phyloP scores from a whole-genome alignment of 2,797 vertebrate species.

The Sternotherus odoratus region DNA sequence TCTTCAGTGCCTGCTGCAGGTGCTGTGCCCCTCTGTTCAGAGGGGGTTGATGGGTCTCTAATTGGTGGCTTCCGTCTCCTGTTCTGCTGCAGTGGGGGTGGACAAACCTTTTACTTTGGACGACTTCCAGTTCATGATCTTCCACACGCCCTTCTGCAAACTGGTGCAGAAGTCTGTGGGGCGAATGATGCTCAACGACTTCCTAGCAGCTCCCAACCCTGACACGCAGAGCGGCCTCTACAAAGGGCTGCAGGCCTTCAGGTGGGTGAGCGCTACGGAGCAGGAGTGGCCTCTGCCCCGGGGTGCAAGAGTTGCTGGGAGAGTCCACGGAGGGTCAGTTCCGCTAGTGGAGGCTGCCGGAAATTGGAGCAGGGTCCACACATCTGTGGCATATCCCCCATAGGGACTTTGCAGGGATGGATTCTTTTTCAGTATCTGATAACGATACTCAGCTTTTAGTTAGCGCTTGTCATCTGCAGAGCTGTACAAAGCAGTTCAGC shows the following conservation, averaged over 20 bases:
- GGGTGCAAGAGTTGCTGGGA: not conserved
- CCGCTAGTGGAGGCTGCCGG: not conserved
- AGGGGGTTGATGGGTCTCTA: not conserved
- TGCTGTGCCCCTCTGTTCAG: no score
- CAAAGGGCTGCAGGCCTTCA: slow-evolving; percentile 79
- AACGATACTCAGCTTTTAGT: not conserved
- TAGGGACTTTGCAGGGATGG: accelerated
- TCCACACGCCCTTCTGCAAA: slow-evolving; percentile 85
- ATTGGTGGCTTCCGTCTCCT: accelerated
- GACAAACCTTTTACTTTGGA: slow-evolving; percentile 75
- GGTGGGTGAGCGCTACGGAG: slow-evolving; percentile 54
- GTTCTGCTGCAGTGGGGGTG: slow-evolving; percentile 70
- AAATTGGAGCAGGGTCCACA: not conserved
- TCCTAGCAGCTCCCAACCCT: slow-evolving; percentile 60
- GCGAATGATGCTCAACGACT: slow-evolving; percentile 80
- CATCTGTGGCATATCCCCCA: accelerated
- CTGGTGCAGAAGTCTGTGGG: slow-evolving; percentile 82
- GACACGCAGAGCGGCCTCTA: slow-evolving; percentile 52
- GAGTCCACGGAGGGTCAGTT: not conserved
- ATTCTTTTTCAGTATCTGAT: not conserved
- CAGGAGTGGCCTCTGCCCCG: not conserved
- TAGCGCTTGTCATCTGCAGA: not conserved
- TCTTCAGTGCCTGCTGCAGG: not conserved
- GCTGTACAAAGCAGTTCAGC: no score
- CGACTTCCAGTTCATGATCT: slow-evolving; percentile 82